Evolutionary conservation across 1,140 invertebrate species (phyloP).

Genomic region (Lanistes nyassanus): DNA sequence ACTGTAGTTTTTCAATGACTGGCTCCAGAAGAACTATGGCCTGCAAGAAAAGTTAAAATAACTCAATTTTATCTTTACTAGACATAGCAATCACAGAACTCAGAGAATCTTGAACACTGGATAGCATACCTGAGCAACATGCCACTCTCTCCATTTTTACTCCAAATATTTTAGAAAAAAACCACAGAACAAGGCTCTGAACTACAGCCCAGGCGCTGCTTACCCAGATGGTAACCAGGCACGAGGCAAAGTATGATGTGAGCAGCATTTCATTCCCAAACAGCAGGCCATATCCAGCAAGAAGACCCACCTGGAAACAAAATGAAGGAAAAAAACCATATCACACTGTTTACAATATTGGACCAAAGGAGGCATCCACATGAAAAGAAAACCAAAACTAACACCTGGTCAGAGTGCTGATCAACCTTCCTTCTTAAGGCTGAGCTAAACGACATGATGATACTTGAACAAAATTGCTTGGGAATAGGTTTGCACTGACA

Average conservation of each 20-base stretch:
- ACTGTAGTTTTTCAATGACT: constrained; percentile 52
- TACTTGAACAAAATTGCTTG: too few species aligned
- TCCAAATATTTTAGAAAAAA: background rate
- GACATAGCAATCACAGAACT: background rate
- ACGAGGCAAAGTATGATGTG: constrained; percentile 73
- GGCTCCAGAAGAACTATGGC: constrained; percentile 64
- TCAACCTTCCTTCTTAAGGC: too few species aligned
- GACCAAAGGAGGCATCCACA: background rate
- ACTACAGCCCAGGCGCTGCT: constrained; percentile 46
- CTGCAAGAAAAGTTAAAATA: constrained; percentile 52
- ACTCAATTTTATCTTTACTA: background rate
- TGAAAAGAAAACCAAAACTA: background rate
- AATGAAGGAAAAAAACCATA: background rate
- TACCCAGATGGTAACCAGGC: constrained; percentile 65
- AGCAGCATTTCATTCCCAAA: constrained; percentile 77
- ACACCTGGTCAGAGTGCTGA: too few species aligned
- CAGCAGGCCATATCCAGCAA: constrained; percentile 69
- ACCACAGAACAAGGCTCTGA: background rate
- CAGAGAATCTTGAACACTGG: background rate
- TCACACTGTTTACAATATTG: background rate
- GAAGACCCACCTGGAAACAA: constrained; percentile 65
- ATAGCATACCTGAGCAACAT: background rate
- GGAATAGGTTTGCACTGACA: too few species aligned
- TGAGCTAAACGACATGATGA: too few species aligned
- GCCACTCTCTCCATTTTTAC: background rate